Base-by-base conservation (phyloP, 2,888 invertebrate species). In the Drosophila nr. perissopoda region DNA sequence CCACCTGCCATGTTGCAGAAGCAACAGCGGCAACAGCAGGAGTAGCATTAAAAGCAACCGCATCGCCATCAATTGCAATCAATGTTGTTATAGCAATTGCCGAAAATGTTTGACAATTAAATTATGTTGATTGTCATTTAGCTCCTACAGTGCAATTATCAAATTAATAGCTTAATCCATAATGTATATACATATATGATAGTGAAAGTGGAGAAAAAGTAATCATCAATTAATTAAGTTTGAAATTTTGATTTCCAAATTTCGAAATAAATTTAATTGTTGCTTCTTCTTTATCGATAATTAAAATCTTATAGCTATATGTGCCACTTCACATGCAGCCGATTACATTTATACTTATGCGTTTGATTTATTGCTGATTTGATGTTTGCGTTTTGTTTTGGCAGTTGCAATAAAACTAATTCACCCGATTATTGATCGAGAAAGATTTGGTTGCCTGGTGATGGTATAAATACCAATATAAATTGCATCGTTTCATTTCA, bases 101-200 rank as follows among this genome's bases (percentile, higher is more conserved):
- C 52, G 54, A 79, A 70, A 66, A 73, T 79, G 76, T 82, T 82
- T 82, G 76, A 66, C 80, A 80, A 73, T 80, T 79, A 79, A 79
- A 70, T 76, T 49, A 76, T 67, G 49, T 33, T 69, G 54, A 64
- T 73, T 69, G 64, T 13, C 66, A 64, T 70, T 63, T 38, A 48
- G 60, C 51, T 64, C 51, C 34, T 21, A 5, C 38, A 11, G 5
- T 25, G 45, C 16, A 40, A 60, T 25, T 45, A 45, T 16, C 16
- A 16, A 57, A 70, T 51, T 78, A 49, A 72, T 68, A 40, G 58
- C 73, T 76, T 52, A 49, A 78, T 76, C 73, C 4, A 21, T 45
- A 7, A 45, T 13, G 7, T 13, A 7, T 21, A 1, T 13, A 40
- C 27, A 29, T 29, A 31, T 31, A 31, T 6, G 7, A 45, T 45